These are phyloP conservation scores for Cylloceria caligata DNA, from an alignment of 2,888 invertebrate species.

Conservation along the genomic window DNA sequence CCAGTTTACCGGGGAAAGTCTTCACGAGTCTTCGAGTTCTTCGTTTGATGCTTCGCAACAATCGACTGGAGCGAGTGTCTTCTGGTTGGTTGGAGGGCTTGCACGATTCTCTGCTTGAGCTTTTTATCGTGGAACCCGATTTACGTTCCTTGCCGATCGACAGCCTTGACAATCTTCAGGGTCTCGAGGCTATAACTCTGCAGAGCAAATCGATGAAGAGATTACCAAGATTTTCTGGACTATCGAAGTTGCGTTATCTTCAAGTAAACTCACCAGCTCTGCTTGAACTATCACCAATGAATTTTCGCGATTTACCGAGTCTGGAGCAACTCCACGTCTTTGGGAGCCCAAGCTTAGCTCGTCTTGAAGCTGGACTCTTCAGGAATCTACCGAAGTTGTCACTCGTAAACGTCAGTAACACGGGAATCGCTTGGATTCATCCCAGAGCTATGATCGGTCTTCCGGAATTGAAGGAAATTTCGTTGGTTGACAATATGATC, in stretches of 20 bases:
- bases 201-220: slow-evolving; percentile 92
- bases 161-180: slow-evolving; percentile 90
- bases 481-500: slow-evolving; percentile 90
- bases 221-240: slow-evolving; percentile 90
- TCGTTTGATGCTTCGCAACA: slow-evolving; percentile 93
- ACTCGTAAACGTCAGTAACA: slow-evolving; percentile 91
- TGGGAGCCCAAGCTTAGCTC: slow-evolving; percentile 88
- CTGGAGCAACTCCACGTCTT: slow-evolving; percentile 91
- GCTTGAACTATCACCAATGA: slow-evolving; percentile 88
- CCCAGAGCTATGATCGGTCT: slow-evolving; percentile 91
- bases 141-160: slow-evolving; percentile 92
- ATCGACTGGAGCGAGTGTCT: slow-evolving; percentile 92
- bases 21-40: slow-evolving; percentile 91
- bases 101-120: slow-evolving; percentile 91
- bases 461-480: slow-evolving; percentile 89
- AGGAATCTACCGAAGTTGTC: slow-evolving; percentile 89
- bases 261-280: slow-evolving; percentile 90
- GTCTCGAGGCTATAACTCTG: slow-evolving; percentile 93
- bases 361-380: slow-evolving; percentile 91
- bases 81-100: slow-evolving; percentile 93
- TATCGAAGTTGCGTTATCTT: slow-evolving; percentile 90
- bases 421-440: slow-evolving; percentile 92
- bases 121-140: slow-evolving; percentile 94
- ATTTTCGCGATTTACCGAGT: slow-evolving; percentile 90
- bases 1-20: slow-evolving; percentile 93